A percentile compares a stretch with the other conserved stretches of the same genome.
phyloP scores from a whole-genome alignment of 1,140 invertebrate species.

The Latrodectus geometricus region DNA sequence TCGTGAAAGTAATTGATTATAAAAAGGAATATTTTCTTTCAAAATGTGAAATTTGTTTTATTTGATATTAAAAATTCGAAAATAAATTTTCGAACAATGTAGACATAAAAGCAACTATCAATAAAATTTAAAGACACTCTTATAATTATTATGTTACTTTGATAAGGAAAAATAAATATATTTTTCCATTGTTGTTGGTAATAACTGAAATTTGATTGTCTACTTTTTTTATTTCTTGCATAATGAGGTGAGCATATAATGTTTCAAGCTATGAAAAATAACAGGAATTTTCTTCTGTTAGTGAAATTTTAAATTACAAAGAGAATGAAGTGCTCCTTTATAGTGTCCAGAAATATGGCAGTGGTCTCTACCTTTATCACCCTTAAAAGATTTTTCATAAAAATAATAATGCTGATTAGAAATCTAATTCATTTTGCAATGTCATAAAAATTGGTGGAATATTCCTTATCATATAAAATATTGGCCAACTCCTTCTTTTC shows the following conservation, averaged over 20 bases:
- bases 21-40: not conserved
- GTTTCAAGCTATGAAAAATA: not conserved
- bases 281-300: not conserved
- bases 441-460: not conserved
- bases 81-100: not conserved
- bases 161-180: not conserved
- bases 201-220: not conserved
- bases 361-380: not conserved
- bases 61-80: not conserved
- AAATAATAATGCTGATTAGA: not conserved
- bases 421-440: too few relatives aligned
- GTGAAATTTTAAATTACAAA: not conserved
- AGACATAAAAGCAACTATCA: not conserved
- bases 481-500: not conserved
- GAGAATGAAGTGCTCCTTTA: not conserved
- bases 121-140: not conserved
- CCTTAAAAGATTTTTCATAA: not conserved
- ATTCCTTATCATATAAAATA: not conserved
- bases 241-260: not conserved
- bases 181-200: not conserved
- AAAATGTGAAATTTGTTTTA: not conserved
- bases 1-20: too few relatives aligned
- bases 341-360: not conserved
- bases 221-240: not conserved
- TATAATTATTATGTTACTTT: too few relatives aligned